A percentile compares a stretch with the other conserved stretches of the same genome.
These are phyloP conservation scores for Hyles vespertilio DNA, from an alignment of 1,140 invertebrate species.

Conservation along the genomic window DNA sequence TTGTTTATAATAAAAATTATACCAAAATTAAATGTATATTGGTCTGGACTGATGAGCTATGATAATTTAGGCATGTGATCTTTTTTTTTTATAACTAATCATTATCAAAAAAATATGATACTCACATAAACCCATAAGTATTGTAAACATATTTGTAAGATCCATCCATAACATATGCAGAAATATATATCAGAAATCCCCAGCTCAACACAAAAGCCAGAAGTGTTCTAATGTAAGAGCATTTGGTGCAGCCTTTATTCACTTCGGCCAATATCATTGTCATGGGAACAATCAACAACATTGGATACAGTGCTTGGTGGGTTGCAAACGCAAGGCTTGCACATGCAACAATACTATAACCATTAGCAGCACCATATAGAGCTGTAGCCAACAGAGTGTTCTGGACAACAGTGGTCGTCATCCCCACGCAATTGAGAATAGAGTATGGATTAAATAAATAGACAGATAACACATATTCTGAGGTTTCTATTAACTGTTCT, in stretches of 20 bases:
- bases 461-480: conserved; percentile 84
- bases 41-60: background rate
- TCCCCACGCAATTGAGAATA: conserved; percentile 91
- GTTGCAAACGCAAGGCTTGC: conserved; percentile 85
- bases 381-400: conserved; percentile 88
- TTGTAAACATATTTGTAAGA: conserved; percentile 85
- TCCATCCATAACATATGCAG: conserved; percentile 74
- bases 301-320: conserved; percentile 91
- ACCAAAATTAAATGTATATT: too few species aligned
- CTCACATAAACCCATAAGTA: conserved; percentile 91
- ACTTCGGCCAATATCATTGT: conserved; percentile 70
- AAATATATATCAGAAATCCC: conserved; percentile 68
- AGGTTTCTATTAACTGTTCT: conserved; percentile 74
- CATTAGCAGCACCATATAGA: conserved; percentile 83
- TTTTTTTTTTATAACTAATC: background rate
- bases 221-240: conserved; percentile 70
- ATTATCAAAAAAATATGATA: conserved; percentile 23
- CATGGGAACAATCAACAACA: conserved; percentile 88
- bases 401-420: conserved; percentile 92
- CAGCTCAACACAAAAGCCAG: conserved; percentile 67
- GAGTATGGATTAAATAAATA: conserved; percentile 96
- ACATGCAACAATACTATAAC: conserved; percentile 77
- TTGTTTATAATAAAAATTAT: too few species aligned
- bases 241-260: conserved; percentile 68
- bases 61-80: background rate